Evolutionary conservation across 2,113 vertebrate species (phyloP), one percentile per base, ranked within the genome.

Genomic region (Lepisosteus osseus): DNA sequence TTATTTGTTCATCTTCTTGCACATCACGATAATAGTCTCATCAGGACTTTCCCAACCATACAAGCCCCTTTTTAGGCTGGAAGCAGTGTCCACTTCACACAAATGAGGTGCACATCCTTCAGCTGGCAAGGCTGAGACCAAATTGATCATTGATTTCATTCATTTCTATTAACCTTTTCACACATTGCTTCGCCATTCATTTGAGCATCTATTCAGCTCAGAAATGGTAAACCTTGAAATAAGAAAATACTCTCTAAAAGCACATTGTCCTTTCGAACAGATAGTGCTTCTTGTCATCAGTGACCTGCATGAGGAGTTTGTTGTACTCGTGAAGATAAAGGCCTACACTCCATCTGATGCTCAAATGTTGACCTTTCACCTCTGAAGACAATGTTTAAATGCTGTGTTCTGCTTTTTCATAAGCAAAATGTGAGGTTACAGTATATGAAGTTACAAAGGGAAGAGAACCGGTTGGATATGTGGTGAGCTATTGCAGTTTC

Each of bases 41-140:
- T 87, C 84, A 86, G 81, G 83, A 85, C 84, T 83, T 85, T 84
- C 85, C 83, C 56, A 41, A 51, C 86, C 82, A 87, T 80, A 74
- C 80, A 84, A 75, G 82, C 82, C 74, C 76, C 85, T 77, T 62
- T 54, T 44, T n/a, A 42, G 68, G 9, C 17, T 7, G 45, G 13
- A 55, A 79, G 84, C 86, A 87, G 88, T 76, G 85, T 83, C 86
- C 85, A 87, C 87, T 90, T 90, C 88, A 87, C 77, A 85, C 85
- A 86, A 59, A 70, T 41, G 54, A 47, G 62, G 29, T 15, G 62
- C 15, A 3, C 15, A 7, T 14, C 59, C 44, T 70, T 64, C 44
- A 0, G 51, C 12, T 11, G 65, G 42, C n/a, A 45, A n/a, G 54
- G 67, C 15, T 11, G 55, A 12, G 17, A 73, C 65, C 65, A 51